These are phyloP conservation scores for Syrrhaptes paradoxus DNA, from an alignment of 2,113 vertebrate genomes.

Conservation along the genomic window DNA sequence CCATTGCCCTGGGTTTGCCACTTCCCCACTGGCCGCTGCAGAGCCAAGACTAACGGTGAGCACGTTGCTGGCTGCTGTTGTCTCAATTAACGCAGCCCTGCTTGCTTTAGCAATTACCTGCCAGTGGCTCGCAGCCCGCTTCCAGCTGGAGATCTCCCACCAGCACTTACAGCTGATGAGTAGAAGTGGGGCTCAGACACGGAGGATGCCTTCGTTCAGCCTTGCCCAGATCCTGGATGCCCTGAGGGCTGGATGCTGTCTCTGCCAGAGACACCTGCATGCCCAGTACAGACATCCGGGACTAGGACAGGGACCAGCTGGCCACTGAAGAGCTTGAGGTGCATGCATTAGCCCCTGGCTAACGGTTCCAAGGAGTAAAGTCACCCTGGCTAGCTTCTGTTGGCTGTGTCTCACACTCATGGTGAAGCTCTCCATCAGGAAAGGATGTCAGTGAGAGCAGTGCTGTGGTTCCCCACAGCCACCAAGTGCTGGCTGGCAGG, in stretches of 20 bases:
- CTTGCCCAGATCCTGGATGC: neutral
- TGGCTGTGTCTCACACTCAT: neutral
- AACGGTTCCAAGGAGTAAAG: neutral
- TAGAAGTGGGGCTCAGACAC: neutral
- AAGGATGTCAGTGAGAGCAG: neutral
- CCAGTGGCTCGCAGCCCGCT: neutral
- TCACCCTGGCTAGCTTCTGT: neutral
- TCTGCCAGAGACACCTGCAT: neutral
- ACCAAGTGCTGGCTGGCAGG: neutral
- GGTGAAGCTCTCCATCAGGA: neutral
- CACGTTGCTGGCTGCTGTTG: neutral
- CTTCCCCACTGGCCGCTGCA: neutral
- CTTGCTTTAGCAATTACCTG: conserved; percentile 63
- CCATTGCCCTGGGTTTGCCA: neutral
- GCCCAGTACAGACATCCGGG: neutral
- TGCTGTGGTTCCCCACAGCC: neutral
- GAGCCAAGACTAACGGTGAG: conserved; percentile 33
- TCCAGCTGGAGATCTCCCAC: conserved; percentile 38
- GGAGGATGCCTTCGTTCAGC: neutral
- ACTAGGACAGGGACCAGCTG: neutral
- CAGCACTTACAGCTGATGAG: neutral
- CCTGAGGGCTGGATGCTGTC: neutral
- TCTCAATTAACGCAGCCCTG: conserved; percentile 53
- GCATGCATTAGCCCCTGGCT: neutral
- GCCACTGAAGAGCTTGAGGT: neutral